Conservation (phyloP, 2,888 invertebrate species). For the Alentia gelatinosa region DNA sequence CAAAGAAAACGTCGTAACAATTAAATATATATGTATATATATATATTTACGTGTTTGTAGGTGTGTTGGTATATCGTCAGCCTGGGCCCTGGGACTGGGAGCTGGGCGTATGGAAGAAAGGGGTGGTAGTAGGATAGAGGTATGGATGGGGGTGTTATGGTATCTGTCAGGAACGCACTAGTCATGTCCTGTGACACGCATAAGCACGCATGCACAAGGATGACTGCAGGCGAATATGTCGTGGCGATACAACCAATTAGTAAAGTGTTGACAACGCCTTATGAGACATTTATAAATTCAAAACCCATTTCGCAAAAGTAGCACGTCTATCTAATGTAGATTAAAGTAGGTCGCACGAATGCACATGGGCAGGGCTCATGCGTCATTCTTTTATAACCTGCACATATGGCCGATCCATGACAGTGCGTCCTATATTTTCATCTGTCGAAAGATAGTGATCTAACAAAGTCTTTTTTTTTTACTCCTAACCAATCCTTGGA, state of each 20-base stretch:
- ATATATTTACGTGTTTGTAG: not conserved
- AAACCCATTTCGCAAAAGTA: not conserved
- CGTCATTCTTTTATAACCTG: too few relatives aligned
- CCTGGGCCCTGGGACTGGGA: not conserved
- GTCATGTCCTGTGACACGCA: not conserved
- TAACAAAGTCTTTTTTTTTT: too few relatives aligned
- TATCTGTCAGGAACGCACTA: not conserved
- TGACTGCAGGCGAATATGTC: not conserved
- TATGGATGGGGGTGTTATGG: not conserved
- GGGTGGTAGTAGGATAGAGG: not conserved
- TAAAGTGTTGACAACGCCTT: not conserved
- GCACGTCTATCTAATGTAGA: conserved; percentile 6
- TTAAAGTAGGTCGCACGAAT: not conserved
- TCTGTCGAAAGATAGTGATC: too few relatives aligned
- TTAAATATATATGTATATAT: not conserved
- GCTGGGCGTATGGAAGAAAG: not conserved
- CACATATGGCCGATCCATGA: too few relatives aligned
- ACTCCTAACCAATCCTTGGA: too few relatives aligned
- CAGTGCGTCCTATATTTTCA: too few relatives aligned
- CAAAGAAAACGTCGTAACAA: not conserved
- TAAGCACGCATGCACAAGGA: not conserved
- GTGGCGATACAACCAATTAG: conserved; percentile 36
- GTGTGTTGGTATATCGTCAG: not conserved
- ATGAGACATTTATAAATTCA: conserved; percentile 8
- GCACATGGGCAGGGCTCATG: not conserved